Conservation (phyloP, 1,140 invertebrate genomes). For the Aphis gossypii region DNA sequence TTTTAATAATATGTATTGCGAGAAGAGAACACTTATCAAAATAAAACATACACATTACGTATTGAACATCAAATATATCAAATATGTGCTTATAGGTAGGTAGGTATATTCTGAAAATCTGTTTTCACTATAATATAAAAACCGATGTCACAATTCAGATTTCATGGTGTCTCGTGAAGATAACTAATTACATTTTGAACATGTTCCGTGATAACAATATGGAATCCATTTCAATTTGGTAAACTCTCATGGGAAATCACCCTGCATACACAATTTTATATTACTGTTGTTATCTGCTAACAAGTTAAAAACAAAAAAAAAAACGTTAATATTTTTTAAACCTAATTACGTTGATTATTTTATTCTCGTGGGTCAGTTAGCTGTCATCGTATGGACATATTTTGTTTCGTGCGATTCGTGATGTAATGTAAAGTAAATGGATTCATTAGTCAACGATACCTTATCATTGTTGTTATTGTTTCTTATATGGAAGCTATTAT, state of each 20-base stretch:
- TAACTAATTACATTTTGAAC: not conserved
- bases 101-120: not conserved
- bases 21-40: not conserved
- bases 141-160: not conserved
- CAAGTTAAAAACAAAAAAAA: not conserved
- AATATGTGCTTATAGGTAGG: not conserved
- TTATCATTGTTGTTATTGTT: not conserved
- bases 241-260: not conserved
- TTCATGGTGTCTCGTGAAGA: not conserved
- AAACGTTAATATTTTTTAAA: not conserved
- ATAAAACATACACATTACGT: not conserved
- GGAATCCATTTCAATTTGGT: not conserved
- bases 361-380: not conserved
- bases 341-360: constrained; percentile 3
- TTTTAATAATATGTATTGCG: not conserved
- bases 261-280: not conserved
- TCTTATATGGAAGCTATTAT: not conserved
- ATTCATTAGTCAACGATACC: not conserved
- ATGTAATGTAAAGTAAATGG: not conserved
- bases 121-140: not conserved
- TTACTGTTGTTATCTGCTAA: not conserved
- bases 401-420: not conserved
- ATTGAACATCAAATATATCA: not conserved
- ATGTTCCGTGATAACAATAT: not conserved
- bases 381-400: not conserved